Evolutionary conservation across 2,888 invertebrate genomes (phyloP), one percentile per base, ranked within the genome.

Genomic region (Chrysolina haemoptera): DNA sequence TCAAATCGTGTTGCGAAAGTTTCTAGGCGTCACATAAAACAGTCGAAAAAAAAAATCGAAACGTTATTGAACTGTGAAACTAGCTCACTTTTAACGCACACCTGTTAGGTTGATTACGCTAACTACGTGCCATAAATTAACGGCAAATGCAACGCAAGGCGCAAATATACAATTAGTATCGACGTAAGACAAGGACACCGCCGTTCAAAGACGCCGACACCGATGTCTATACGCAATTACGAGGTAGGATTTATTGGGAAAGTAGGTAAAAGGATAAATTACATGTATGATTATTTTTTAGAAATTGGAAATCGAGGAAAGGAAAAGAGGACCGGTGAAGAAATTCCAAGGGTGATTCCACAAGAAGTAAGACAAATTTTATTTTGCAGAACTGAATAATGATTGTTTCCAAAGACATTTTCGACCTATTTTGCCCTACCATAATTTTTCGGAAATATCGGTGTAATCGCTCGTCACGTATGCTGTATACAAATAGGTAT

Each of bases 91-190:
- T 59, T 59, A 35, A 59, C n/a, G 35, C 22, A 35, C 59, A 59
- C 59, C 59, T 59, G 59, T 59, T 59, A 6, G 59, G 27, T n/a
- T 35, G 59, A 59, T 35, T 59, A 35, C 59, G 18, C 10, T 35
- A 59, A 59, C 59, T 59, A 16, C 27, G 12, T 27, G n/a, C 12
- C 22, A 35, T 59, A 59, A 59, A 59, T 59, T 59, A 59, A 27
- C 18, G 14, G 27, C 59, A 16, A 59, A 27, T 59, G 27, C 59
- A 35, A 59, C 59, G 59, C 27, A 22, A 59, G 22, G 22, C 59
- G 59, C 35, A 22, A 59, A 59, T 35, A 59, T n/a, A 27, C 10
- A 35, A 59, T 59, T 59, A 59, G 27, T n/a, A n/a, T n/a, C 59
- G 59, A 16, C 27, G n/a, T n/a, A 18, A 46, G 59, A 22, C 59